Evolutionary conservation across 2,888 invertebrate genomes (phyloP).

Genomic region (Latheticus oryzae): DNA sequence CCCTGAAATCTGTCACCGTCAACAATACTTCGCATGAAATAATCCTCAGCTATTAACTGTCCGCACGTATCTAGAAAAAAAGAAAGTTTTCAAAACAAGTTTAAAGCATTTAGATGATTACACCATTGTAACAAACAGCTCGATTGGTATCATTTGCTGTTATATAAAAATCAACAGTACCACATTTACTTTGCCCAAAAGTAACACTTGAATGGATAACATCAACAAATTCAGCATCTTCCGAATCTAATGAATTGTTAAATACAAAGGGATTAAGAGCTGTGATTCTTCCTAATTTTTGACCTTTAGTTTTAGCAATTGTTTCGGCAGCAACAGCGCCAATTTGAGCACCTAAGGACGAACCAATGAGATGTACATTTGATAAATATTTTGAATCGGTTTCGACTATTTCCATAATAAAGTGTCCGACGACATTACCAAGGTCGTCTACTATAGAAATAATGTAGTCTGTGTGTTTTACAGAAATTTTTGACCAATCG

Average conservation of each 20-base stretch:
- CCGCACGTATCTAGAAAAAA: slow-evolving; percentile 21
- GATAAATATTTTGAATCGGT: slow-evolving; percentile 9
- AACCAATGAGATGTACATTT: slow-evolving; percentile 19
- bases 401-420: slow-evolving; percentile 18
- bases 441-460: slow-evolving; percentile 4
- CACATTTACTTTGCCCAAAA: slow-evolving; percentile 1
- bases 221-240: slow-evolving; percentile 28
- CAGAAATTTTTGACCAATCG: slow-evolving; percentile 21
- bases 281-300: slow-evolving; percentile 20
- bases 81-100: neutral
- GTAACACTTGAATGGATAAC: slow-evolving; percentile 11
- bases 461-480: neutral
- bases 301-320: neutral
- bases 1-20: slow-evolving; percentile 9
- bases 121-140: slow-evolving; percentile 11
- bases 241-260: slow-evolving; percentile 1
- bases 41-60: slow-evolving; percentile 11
- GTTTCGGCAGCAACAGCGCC: slow-evolving; percentile 13
- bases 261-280: slow-evolving; percentile 17
- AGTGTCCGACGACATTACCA: slow-evolving; percentile 8
- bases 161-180: slow-evolving; percentile 22
- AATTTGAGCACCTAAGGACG: slow-evolving; percentile 15
- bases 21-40: slow-evolving; percentile 4
- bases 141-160: neutral
- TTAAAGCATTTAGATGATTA: neutral